These are phyloP conservation scores for Drymonia ruficornis DNA, from an alignment of 2,888 invertebrate species.

Conservation along the genomic window DNA sequence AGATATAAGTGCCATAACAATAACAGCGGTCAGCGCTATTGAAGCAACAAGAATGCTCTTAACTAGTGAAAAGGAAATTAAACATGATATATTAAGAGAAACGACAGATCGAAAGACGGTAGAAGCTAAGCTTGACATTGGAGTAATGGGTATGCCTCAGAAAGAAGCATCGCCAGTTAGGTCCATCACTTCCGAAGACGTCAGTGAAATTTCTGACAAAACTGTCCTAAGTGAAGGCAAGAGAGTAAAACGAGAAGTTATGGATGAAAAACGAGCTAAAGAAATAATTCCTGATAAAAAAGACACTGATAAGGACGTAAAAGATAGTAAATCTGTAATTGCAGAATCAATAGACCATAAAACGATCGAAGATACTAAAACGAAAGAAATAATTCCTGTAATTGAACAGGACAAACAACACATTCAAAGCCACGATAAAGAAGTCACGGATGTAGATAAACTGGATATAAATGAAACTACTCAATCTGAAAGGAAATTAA, in stretches of 20 bases:
- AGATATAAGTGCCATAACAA: slow-evolving; percentile 55
- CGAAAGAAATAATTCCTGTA: not conserved
- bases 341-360: not conserved
- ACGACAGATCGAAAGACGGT: slow-evolving; percentile 19
- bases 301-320: slow-evolving; percentile 13
- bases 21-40: slow-evolving; percentile 46
- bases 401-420: not conserved
- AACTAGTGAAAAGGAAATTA: slow-evolving; percentile 48
- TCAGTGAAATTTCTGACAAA: slow-evolving; percentile 74
- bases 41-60: slow-evolving; percentile 65
- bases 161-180: slow-evolving; percentile 70
- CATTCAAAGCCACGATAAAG: slow-evolving; percentile 12
- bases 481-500: slow-evolving; percentile 50
- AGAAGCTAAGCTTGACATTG: slow-evolving; percentile 29
- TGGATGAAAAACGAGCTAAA: slow-evolving; percentile 31
- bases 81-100: slow-evolving; percentile 34
- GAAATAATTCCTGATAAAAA: slow-evolving; percentile 7
- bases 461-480: slow-evolving; percentile 10
- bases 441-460: slow-evolving; percentile 14
- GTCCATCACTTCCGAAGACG: slow-evolving; percentile 80
- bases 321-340: slow-evolving; percentile 7
- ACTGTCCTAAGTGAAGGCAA: slow-evolving; percentile 74
- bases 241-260: slow-evolving; percentile 53
- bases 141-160: slow-evolving; percentile 23
- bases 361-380: not conserved